Percentiles rank a stretch among this genome's conserved stretches.
Conservation (phyloP, 2,113 vertebrate species). For the Zeus faber region DNA sequence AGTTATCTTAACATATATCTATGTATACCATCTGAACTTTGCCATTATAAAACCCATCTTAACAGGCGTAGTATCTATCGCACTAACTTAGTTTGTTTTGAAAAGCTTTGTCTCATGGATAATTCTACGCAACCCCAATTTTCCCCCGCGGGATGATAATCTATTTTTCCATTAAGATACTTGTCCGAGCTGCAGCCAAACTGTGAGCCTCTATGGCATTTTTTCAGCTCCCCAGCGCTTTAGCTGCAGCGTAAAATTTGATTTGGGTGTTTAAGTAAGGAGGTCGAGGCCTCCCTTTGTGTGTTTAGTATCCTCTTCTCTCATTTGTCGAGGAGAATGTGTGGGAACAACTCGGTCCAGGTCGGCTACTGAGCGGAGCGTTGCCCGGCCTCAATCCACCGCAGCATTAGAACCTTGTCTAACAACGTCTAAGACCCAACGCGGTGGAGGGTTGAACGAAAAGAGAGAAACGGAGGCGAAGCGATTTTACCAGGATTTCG, state of each 20-base stretch:
- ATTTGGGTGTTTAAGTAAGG: conserved; percentile 74
- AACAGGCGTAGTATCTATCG: conserved; percentile 23
- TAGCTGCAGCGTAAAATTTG: conserved; percentile 72
- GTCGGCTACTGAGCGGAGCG: too few species aligned
- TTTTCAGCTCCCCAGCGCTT: conserved; percentile 61
- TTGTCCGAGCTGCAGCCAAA: conserved; percentile 50
- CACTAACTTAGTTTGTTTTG: conserved; percentile 31
- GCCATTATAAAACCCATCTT: conserved; percentile 9
- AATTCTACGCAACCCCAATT: conserved; percentile 41
- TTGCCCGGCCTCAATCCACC: too few species aligned
- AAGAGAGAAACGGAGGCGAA: too few species aligned
- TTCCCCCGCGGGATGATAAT: conserved; percentile 56
- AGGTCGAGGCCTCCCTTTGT: conserved; percentile 68
- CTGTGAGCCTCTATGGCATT: conserved; percentile 51
- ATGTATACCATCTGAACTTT: background rate
- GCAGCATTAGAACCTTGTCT: conserved; percentile 11
- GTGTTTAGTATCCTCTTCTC: conserved; percentile 60
- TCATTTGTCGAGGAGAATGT: conserved; percentile 56
- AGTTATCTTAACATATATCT: background rate
- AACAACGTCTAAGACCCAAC: conserved; percentile 14
- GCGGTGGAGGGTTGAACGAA: conserved; percentile 21
- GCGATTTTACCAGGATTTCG: too few species aligned
- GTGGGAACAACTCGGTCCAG: conserved; percentile 66
- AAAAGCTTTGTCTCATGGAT: conserved; percentile 34
- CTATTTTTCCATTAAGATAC: conserved; percentile 54